phyloP scores from a whole-genome alignment of 2,797 vertebrate genomes.

The Microctenopoma steveboyesi region DNA sequence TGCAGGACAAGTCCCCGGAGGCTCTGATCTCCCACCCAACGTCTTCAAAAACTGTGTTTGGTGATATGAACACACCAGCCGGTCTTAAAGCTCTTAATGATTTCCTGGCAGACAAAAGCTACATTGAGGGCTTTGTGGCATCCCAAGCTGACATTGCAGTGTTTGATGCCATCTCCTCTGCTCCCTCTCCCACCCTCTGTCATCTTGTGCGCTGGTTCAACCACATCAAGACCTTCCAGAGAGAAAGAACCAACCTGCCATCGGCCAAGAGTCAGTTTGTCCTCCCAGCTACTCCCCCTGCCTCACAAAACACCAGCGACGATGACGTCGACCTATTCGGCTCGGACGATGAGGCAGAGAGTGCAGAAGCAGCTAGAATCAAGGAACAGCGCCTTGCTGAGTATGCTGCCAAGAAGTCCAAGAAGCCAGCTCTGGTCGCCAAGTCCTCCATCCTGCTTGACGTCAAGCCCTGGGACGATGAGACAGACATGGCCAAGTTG shows the following conservation, averaged over 20 bases:
- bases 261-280: slow-evolving; percentile 89
- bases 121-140: slow-evolving; percentile 90
- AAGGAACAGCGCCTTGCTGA: slow-evolving; percentile 91
- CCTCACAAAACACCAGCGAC: slow-evolving; percentile 65
- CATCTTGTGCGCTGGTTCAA: slow-evolving; percentile 95
- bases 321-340: slow-evolving; percentile 91
- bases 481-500: slow-evolving; percentile 93
- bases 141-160: slow-evolving; percentile 91
- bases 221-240: slow-evolving; percentile 92
- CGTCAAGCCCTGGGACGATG: slow-evolving; percentile 94
- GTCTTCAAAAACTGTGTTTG: slow-evolving; percentile 87
- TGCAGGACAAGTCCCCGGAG: not conserved
- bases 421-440: slow-evolving; percentile 91
- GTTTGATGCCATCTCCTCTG: slow-evolving; percentile 87
- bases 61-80: slow-evolving; percentile 87
- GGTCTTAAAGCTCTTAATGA: slow-evolving; percentile 90
- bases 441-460: slow-evolving; percentile 94
- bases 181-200: slow-evolving; percentile 85
- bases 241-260: slow-evolving; percentile 85
- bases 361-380: slow-evolving; percentile 85
- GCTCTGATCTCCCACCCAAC: not conserved
- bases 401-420: slow-evolving; percentile 93
- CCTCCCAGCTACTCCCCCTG: slow-evolving; percentile 80
- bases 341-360: slow-evolving; percentile 93
- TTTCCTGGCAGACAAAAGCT: slow-evolving; percentile 92